phyloP scores from a whole-genome alignment of 2,113 vertebrate genomes.

The Sclerurus mexicanus region DNA sequence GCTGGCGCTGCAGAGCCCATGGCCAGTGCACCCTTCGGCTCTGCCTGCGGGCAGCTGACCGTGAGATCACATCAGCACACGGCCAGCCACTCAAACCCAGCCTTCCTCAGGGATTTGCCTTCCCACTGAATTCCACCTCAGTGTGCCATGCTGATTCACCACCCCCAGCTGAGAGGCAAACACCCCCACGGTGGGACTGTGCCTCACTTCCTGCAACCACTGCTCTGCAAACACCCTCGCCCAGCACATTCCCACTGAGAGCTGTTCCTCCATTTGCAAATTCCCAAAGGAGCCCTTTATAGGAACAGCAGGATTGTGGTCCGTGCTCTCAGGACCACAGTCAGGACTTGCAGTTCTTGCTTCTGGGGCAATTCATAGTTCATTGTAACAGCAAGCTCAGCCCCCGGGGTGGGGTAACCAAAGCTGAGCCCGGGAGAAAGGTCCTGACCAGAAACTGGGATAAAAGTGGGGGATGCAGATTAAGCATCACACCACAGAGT shows the following conservation, averaged over 20 bases:
- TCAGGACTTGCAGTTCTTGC: neutral
- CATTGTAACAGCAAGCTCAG: neutral
- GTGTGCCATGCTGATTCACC: neutral
- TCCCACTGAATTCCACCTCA: neutral
- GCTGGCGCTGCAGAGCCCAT: too few species aligned
- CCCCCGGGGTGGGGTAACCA: neutral
- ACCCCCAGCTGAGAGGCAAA: neutral
- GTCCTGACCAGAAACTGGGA: too few species aligned
- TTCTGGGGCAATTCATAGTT: neutral
- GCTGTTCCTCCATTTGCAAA: fast-evolving
- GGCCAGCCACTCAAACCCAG: neutral
- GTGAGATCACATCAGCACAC: neutral
- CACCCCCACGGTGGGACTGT: fast-evolving
- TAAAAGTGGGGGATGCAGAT: neutral
- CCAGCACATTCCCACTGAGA: neutral
- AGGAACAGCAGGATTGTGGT: neutral
- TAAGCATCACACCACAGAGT: neutral
- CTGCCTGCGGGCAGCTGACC: neutral
- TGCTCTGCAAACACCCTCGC: neutral
- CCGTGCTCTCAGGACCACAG: neutral
- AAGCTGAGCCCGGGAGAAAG: neutral
- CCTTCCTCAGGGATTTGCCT: neutral
- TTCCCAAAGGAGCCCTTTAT: fast-evolving
- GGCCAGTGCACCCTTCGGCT: neutral
- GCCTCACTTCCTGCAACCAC: neutral